Evolutionary conservation across 2,888 invertebrate genomes (phyloP).

Genomic region (Eurytoma adleriae): DNA sequence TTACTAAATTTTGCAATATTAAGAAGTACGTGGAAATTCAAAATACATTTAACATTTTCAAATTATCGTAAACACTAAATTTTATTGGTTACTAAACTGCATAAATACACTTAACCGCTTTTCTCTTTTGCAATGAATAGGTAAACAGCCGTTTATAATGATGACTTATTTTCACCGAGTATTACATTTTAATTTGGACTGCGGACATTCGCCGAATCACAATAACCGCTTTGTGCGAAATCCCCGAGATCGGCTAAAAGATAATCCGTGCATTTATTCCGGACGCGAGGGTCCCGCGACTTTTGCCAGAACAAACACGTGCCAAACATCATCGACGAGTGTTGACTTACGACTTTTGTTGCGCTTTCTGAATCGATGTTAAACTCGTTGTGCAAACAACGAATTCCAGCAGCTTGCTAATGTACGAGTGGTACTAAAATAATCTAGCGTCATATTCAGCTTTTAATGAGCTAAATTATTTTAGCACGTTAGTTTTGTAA

Average conservation of each 20-base stretch:
- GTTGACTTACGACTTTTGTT: constrained; percentile 20
- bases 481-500: no score
- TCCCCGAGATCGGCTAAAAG: constrained; percentile 11
- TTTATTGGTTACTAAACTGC: no score
- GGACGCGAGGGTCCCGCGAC: constrained; percentile 9
- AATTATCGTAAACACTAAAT: no score
- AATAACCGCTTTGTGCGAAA: not conserved
- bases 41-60: no score
- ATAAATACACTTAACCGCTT: no score
- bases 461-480: no score
- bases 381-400: constrained; percentile 1
- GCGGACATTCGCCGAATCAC: constrained; percentile 7
- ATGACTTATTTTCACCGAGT: not conserved
- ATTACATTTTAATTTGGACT: constrained; percentile 3
- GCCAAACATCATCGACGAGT: constrained; percentile 4
- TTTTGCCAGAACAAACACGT: constrained; percentile 31
- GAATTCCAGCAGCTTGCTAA: constrained; percentile 10
- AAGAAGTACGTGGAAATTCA: no score
- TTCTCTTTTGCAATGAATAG: no score
- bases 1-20: no score
- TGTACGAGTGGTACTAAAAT: not conserved
- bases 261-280: constrained; percentile 27
- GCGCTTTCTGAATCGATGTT: constrained; percentile 25
- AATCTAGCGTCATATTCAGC: no score
- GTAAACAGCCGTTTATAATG: not conserved